Evolutionary conservation across 2,888 invertebrate species (phyloP).

Genomic region (Poecilus cupreus): DNA sequence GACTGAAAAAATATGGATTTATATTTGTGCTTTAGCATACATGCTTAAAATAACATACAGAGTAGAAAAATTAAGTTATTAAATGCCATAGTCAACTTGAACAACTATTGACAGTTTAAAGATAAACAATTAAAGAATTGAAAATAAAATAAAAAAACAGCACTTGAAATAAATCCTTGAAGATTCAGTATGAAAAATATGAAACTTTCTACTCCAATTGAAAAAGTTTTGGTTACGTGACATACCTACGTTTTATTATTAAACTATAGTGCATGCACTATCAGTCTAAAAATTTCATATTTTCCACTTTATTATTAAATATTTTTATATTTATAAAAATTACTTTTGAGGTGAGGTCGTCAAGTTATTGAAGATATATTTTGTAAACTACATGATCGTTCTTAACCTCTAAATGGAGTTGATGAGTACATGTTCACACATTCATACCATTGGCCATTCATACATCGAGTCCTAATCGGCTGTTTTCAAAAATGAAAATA

Average conservation of each 20-base stretch:
- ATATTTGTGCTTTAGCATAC: conserved; percentile 53
- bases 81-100: conserved; percentile 56
- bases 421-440: conserved; percentile 48
- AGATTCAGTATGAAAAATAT: conserved; percentile 50
- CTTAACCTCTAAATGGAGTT: conserved; percentile 47
- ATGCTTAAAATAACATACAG: conserved; percentile 22
- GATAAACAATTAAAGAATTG: conserved; percentile 25
- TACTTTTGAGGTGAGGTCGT: conserved; percentile 40
- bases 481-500: conserved; percentile 39
- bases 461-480: conserved; percentile 52
- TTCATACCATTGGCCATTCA: conserved; percentile 52
- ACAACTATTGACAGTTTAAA: conserved; percentile 46
- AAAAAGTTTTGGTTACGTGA: not conserved
- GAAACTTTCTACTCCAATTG: conserved; percentile 35
- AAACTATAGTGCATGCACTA: conserved; percentile 41
- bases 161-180: conserved; percentile 40
- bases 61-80: conserved; percentile 57
- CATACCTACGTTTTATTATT: conserved; percentile 21
- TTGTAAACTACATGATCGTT: conserved; percentile 49
- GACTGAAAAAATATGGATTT: conserved; percentile 56
- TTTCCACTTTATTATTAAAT: conserved; percentile 38
- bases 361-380: conserved; percentile 44
- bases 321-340: conserved; percentile 47
- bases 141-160: not conserved
- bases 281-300: conserved; percentile 50